Conservation (phyloP, 53 echinoderm and acorn worm genomes). For the Temnopleurus reevesii region DNA sequence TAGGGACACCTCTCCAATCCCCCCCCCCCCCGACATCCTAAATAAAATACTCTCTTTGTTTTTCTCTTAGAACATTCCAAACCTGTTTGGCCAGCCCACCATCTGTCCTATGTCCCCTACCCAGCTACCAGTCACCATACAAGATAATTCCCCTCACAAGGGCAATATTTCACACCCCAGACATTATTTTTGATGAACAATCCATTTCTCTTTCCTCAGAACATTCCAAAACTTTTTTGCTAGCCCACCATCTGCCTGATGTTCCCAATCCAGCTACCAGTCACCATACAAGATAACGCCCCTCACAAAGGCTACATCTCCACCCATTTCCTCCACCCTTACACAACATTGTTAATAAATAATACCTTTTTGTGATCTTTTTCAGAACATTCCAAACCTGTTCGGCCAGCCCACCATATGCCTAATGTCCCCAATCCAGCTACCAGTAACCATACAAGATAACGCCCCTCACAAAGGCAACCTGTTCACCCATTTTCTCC, state of each 20-base stretch:
- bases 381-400: conserved; percentile 92
- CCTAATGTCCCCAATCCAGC: conserved; percentile 84
- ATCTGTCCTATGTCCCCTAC: conserved; percentile 87
- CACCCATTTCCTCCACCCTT: conserved; percentile 87
- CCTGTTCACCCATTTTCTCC: conserved; percentile 96
- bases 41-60: not conserved
- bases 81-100: conserved; percentile 94
- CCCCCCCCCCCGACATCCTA: conserved; percentile 75
- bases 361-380: not conserved
- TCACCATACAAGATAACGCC: conserved; percentile 73
- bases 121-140: conserved; percentile 68
- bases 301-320: conserved; percentile 83
- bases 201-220: conserved; percentile 50
- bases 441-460: conserved; percentile 83
- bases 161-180: conserved; percentile 92
- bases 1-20: conserved; percentile 88
- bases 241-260: conserved; percentile 89
- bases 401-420: conserved; percentile 97
- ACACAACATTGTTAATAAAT: conserved; percentile 61
- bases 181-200: conserved; percentile 43
- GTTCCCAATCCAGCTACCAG: conserved; percentile 76
- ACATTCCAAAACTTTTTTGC: conserved; percentile 92
- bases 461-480: conserved; percentile 83
- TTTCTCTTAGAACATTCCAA: conserved; percentile 78
- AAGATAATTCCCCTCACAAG: conserved; percentile 69